Evolutionary conservation across 2,797 vertebrate species (phyloP), one percentile per base, ranked within the genome.

Genomic region (Alouatta caraya): DNA sequence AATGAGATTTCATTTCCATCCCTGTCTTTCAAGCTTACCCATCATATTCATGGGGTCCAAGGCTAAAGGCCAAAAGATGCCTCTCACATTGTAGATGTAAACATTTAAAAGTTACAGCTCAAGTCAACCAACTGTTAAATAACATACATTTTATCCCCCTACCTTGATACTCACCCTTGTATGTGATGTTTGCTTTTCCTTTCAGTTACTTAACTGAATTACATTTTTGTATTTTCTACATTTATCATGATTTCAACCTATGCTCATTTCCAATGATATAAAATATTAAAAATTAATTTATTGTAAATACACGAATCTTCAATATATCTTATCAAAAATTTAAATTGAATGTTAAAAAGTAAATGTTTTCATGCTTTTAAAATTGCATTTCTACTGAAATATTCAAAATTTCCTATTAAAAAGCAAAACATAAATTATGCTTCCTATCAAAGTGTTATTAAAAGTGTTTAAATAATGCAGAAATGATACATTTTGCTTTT

Each of bases 381-480:
- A 93, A 86, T 94, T 67, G 86, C 81, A 55, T 57, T 90, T 95
- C 64, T 90, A 90, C 67, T 76, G 44, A 93, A 21, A n/a, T 88
- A 83, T 72, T 93, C 33, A 82, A 88, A 90, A 11, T 88, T 87
- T 52, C 22, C 26, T 85, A 70, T 67, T 87, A 89, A 90, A 90
- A 94, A 88, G 33, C 50, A 64, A 88, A 52, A 80, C 55, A 67
- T 1, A 92, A 76, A 75, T 73, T 85, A 30, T 84, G 61, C 26
- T 8, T 46, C 8, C 72, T 44, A 42, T 33, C 2, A 64, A 95
- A 92, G 57, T 52, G 14, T 75, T 85, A 52, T 50, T 83, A n/a
- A 67, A 96, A 73, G 44, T 42, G 12, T 92, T 82, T 52, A 86
- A 93, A 73, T 95, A 84, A 83, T 33, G 2, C 44, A 46, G 15